Percentiles rank a stretch among this genome's conserved stretches.
Evolutionary conservation across 2,797 vertebrate genomes (phyloP).

Genomic region (Eupleurogrammus muticus): DNA sequence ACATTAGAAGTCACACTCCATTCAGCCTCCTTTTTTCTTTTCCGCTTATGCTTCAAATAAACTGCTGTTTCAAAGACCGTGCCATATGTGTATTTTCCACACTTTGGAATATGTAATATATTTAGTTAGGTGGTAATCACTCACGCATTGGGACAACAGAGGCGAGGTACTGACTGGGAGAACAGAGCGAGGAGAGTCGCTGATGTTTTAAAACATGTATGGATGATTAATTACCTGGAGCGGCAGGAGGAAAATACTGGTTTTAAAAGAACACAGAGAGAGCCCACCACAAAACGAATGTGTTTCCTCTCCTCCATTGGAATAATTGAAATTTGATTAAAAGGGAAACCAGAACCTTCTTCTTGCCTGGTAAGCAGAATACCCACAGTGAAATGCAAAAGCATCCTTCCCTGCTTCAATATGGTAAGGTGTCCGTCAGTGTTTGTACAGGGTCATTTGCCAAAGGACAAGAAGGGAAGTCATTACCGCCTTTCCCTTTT

Average conservation of each 20-base stretch:
- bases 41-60: slow-evolving; percentile 79
- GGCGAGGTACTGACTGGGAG: slow-evolving; percentile 75
- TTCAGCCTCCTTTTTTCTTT: slow-evolving; percentile 67
- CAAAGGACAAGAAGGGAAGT: slow-evolving; percentile 79
- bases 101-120: slow-evolving; percentile 82
- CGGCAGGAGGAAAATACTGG: slow-evolving; percentile 77
- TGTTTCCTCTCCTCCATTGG: slow-evolving; percentile 71
- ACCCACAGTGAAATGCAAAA: slow-evolving; percentile 76
- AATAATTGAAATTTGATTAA: slow-evolving; percentile 86
- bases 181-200: slow-evolving; percentile 70
- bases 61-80: slow-evolving; percentile 77
- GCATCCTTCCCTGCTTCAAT: slow-evolving; percentile 67
- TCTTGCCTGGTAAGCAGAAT: slow-evolving; percentile 81
- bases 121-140: slow-evolving; percentile 83
- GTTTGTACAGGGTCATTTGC: slow-evolving; percentile 75
- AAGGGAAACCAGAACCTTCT: slow-evolving; percentile 73
- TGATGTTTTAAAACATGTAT: slow-evolving; percentile 85
- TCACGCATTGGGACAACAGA: slow-evolving; percentile 80
- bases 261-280: slow-evolving; percentile 79
- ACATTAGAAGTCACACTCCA: slow-evolving; percentile 71
- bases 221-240: slow-evolving; percentile 86
- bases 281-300: slow-evolving; percentile 63
- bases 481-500: slow-evolving; percentile 74
- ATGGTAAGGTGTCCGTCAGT: slow-evolving; percentile 73
- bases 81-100: slow-evolving; percentile 82